A percentile compares a stretch with the other conserved stretches of the same genome.
phyloP scores from a whole-genome alignment of 2,888 invertebrate species.

The Tipula vernalis region DNA sequence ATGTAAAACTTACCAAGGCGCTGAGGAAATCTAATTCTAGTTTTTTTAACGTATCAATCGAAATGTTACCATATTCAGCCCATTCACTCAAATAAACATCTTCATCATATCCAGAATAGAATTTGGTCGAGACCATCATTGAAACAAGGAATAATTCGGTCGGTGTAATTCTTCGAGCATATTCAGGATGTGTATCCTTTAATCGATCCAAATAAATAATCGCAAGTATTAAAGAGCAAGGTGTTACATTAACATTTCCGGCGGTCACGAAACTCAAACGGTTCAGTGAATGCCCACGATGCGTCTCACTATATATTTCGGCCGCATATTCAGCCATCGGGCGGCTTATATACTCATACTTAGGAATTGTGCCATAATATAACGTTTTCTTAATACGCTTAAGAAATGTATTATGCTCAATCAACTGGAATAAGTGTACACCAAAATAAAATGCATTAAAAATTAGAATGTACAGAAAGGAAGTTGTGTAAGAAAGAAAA shows the following conservation, averaged over 20 bases:
- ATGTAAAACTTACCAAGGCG: constrained; percentile 61
- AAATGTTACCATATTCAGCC: constrained; percentile 73
- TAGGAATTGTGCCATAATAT: constrained; percentile 77
- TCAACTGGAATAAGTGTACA: constrained; percentile 22
- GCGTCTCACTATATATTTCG: constrained; percentile 67
- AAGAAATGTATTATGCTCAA: constrained; percentile 59
- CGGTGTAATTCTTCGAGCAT: constrained; percentile 70
- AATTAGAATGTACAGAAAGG: neutral
- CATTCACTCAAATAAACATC: constrained; percentile 87
- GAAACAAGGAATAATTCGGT: constrained; percentile 91
- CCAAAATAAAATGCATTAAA: neutral
- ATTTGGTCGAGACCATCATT: constrained; percentile 93
- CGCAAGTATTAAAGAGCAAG: constrained; percentile 86
- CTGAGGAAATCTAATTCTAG: constrained; percentile 79
- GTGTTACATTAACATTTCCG: constrained; percentile 69
- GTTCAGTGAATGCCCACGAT: constrained; percentile 62
- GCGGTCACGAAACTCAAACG: constrained; percentile 65
- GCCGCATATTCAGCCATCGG: constrained; percentile 64
- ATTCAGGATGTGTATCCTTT: constrained; percentile 66
- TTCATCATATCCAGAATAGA: constrained; percentile 83
- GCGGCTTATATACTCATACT: constrained; percentile 50
- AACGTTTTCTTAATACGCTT: constrained; percentile 76
- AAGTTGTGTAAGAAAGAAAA: neutral
- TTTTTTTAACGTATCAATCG: constrained; percentile 58
- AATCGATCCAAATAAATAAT: constrained; percentile 87